Evolutionary conservation across 2,888 invertebrate species (phyloP).

Genomic region (Drosophila anomelani): DNA sequence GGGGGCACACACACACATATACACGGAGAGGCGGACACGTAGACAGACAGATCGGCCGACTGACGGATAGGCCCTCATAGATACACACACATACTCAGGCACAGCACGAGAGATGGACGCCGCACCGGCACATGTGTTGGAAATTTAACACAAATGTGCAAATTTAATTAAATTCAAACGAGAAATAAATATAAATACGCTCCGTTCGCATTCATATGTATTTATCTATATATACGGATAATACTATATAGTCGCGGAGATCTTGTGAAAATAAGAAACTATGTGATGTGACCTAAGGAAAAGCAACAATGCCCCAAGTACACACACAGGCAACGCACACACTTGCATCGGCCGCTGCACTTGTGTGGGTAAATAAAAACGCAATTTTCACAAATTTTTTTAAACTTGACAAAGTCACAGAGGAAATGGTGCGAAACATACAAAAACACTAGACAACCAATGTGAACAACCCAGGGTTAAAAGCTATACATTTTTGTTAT

Average conservation of each 20-base stretch:
- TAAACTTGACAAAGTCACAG: conserved; percentile 47
- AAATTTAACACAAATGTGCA: conserved; percentile 81
- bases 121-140: conserved; percentile 58
- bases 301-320: conserved; percentile 25
- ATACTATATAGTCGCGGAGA: conserved; percentile 44
- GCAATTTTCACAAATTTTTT: conserved; percentile 43
- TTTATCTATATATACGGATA: conserved; percentile 13
- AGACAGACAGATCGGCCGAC: conserved; percentile 26
- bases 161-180: conserved; percentile 80
- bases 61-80: conserved; percentile 28
- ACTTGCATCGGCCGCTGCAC: conserved; percentile 5
- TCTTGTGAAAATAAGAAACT: conserved; percentile 51
- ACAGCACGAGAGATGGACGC: conserved; percentile 27
- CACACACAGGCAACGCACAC: conserved; percentile 14
- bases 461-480: not conserved
- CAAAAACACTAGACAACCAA: conserved; percentile 10
- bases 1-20: conserved; percentile 49
- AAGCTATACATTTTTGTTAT: no score
- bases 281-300: conserved; percentile 40
- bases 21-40: conserved; percentile 6
- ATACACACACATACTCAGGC: conserved; percentile 22
- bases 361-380: conserved; percentile 34
- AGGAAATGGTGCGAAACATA: conserved; percentile 20
- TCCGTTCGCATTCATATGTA: conserved; percentile 16
- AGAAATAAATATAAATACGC: conserved; percentile 72